Percentiles rank a stretch among this genome's conserved stretches.
These are phyloP conservation scores for Chrysochloris asiatica DNA, from an alignment of 2,113 vertebrate species.

Conservation along the genomic window DNA sequence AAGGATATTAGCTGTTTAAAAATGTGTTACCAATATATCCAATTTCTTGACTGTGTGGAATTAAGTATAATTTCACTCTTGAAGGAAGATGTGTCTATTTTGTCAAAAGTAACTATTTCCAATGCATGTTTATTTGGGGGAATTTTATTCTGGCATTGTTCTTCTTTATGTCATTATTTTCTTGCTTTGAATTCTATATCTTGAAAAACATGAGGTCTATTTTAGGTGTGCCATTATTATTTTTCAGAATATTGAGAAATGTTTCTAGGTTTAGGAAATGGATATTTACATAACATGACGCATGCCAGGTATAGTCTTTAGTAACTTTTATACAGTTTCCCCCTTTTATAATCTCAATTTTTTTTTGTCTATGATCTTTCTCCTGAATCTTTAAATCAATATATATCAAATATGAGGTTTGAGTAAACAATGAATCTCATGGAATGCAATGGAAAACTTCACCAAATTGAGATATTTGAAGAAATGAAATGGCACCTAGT, in stretches of 20 bases:
- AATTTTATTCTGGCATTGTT: not conserved
- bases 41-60: not conserved
- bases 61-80: not conserved
- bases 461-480: not conserved
- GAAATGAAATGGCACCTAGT: not conserved
- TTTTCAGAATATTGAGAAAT: constrained; percentile 1
- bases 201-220: not conserved
- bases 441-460: not conserved
- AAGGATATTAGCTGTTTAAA: not conserved
- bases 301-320: not conserved
- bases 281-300: not conserved
- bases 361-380: not conserved
- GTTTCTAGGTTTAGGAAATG: not conserved
- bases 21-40: not conserved
- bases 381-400: not conserved
- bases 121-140: not conserved
- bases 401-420: not conserved
- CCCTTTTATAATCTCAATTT: not conserved
- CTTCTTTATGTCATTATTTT: not conserved
- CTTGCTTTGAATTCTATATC: not conserved
- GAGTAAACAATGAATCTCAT: not conserved
- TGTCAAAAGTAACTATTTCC: not conserved
- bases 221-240: not conserved
- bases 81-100: not conserved
- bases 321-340: not conserved